These are phyloP conservation scores for Nyctereutes procyonoides DNA, from an alignment of 2,113 vertebrate species.

Conservation along the genomic window DNA sequence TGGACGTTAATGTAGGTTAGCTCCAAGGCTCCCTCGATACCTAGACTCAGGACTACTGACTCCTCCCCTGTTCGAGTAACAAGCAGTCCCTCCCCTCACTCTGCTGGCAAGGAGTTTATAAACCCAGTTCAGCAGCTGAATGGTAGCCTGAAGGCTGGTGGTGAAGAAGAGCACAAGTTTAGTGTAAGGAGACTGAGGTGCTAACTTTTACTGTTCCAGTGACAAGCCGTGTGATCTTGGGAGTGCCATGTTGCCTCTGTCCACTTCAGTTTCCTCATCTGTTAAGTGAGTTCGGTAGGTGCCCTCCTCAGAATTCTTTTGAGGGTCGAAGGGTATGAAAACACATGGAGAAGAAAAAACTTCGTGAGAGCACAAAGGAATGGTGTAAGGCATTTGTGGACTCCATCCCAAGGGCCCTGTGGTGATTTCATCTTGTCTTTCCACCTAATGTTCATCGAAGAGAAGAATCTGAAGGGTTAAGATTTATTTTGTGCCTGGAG, in stretches of 20 bases:
- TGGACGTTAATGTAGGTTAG: not conserved
- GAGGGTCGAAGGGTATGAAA: not conserved
- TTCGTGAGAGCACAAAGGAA: not conserved
- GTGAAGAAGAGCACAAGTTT: constrained; percentile 3
- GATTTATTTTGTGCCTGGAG: not conserved
- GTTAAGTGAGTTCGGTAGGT: constrained; percentile 10
- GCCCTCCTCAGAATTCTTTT: not conserved
- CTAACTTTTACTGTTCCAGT: not conserved
- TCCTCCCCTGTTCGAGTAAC: not conserved
- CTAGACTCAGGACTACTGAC: not conserved
- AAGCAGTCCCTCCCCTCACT: not conserved
- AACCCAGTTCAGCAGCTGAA: not conserved
- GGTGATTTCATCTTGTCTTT: constrained; percentile 33
- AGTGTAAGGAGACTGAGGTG: not conserved
- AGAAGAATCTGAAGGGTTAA: not conserved
- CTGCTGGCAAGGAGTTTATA: not conserved
- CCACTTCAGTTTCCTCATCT: not conserved
- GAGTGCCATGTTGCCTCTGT: not conserved
- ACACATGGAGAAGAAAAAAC: constrained; percentile 37
- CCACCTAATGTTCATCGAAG: constrained; percentile 3
- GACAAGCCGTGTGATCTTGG: not conserved
- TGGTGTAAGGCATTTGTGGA: not conserved
- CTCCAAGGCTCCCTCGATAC: not conserved
- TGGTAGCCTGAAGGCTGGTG: not conserved
- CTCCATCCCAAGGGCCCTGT: not conserved